A percentile compares a stretch with the other conserved stretches of the same genome.
These are phyloP conservation scores for Onychomys leucogaster DNA, from an alignment of 2,797 vertebrate genomes.

Conservation along the genomic window DNA sequence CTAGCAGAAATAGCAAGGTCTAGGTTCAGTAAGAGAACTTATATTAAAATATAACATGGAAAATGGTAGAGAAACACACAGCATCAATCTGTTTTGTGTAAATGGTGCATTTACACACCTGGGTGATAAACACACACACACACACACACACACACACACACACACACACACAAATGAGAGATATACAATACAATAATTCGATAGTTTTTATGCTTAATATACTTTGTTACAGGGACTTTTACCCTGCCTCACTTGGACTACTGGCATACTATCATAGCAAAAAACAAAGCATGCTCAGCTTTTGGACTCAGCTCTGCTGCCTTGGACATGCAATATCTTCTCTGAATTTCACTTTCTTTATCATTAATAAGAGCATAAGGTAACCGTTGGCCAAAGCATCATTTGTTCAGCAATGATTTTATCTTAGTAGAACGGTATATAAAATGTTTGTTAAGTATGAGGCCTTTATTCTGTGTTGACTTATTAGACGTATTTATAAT, in stretches of 20 bases:
- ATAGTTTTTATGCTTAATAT: neutral
- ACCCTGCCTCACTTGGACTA: neutral
- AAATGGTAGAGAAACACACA: neutral
- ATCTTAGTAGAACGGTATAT: neutral
- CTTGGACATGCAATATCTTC: neutral
- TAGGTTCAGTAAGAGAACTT: neutral
- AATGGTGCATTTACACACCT: neutral
- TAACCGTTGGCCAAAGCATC: neutral
- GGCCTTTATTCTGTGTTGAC: neutral
- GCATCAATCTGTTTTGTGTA: neutral
- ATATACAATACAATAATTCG: neutral
- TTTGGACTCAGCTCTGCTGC: neutral
- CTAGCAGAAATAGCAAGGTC: neutral
- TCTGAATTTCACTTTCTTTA: neutral
- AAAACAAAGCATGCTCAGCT: neutral
- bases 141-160: neutral
- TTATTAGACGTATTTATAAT: neutral
- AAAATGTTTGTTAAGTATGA: neutral
- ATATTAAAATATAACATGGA: neutral
- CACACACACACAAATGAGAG: neutral
- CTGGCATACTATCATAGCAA: neutral
- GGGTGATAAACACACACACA: neutral
- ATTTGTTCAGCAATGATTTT: neutral
- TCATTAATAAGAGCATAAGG: neutral
- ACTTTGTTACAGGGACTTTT: conserved; percentile 1